Evolutionary conservation across 2,113 vertebrate species (phyloP).

Genomic region (Chrysemys picta): DNA sequence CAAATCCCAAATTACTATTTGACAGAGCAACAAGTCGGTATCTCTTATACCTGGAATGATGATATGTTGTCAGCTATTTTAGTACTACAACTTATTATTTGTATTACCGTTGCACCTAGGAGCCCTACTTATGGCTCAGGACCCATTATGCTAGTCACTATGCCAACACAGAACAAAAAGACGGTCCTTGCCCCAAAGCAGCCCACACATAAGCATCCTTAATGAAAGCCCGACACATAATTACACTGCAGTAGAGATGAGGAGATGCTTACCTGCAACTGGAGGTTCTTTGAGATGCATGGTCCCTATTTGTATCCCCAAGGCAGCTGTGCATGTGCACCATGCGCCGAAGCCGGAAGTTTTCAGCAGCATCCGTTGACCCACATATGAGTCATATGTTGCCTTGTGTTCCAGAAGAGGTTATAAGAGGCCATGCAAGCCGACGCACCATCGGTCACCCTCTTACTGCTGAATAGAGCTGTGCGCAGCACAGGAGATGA

Average conservation of each 20-base stretch:
- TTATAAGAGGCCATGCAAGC: neutral
- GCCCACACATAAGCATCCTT: neutral
- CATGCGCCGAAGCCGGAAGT: neutral
- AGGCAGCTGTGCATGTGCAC: neutral
- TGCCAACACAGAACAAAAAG: neutral
- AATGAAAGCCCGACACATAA: neutral
- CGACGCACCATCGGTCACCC: neutral
- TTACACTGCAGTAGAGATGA: neutral
- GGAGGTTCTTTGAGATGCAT: neutral
- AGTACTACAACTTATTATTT: neutral
- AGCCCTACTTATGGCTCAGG: neutral
- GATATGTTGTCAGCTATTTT: neutral
- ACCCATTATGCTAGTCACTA: neutral
- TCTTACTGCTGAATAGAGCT: neutral
- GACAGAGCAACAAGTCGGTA: neutral
- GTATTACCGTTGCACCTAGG: neutral
- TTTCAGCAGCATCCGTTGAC: neutral
- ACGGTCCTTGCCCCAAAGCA: neutral
- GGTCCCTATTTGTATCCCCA: neutral
- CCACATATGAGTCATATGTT: accelerated
- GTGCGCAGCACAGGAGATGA: neutral
- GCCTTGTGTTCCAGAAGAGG: neutral
- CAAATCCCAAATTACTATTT: neutral
- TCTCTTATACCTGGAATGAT: neutral
- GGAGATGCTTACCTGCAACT: neutral